Base-by-base conservation (phyloP, 1,140 invertebrate genomes). In the Ceratoteleas bidentatus region DNA sequence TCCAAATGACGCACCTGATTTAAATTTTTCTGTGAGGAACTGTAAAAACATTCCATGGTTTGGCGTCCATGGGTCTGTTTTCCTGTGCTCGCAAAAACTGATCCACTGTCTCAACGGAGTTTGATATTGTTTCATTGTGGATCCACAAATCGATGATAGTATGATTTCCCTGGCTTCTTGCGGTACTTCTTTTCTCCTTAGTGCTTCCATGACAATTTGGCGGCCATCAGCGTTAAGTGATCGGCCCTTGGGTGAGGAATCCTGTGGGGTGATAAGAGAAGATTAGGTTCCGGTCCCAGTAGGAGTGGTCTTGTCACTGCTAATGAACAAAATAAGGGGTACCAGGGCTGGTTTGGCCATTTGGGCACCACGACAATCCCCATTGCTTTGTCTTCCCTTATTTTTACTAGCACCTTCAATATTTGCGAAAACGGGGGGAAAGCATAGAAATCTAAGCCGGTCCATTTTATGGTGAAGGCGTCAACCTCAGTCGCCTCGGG, bases 361-460 rank as follows among this genome's bases (percentile, higher is more conserved):
- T 11, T 11, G 11, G 52, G 52, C n/a, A 54, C 52, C 11, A 54
- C 24, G 3, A 54, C n/a, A n/a, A n/a, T 33, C 6, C 52, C 52
- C 5, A 2, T 33, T 54, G 52, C 52, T 54, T 33, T 4, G 3
- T 54, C 52, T 3, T 33, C 33, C n/a, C 3, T 54, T 8, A 76
- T 68, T 52, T 76, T 68, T 36, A 14, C 13, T 47, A 76, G 49
- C 1, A 40, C 15, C 47, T 34, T 52, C 33, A 56, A 32, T 13
- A 76, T 76, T 32, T 68, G 6, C 9, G 32, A 13, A 38, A 68
- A 76, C 24, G 38, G 73, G 33, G 60, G 52, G 32, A 78, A 78
- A 0, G 60, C 75, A 58, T 78, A 70, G 10, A 68, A 78, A 10
- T 58, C n/a, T 49, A 52, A 9, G 5, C 52, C 14, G 33, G 34